These are phyloP conservation scores for Limnodromus scolopaceus DNA, from an alignment of 2,797 vertebrate species.

Conservation along the genomic window DNA sequence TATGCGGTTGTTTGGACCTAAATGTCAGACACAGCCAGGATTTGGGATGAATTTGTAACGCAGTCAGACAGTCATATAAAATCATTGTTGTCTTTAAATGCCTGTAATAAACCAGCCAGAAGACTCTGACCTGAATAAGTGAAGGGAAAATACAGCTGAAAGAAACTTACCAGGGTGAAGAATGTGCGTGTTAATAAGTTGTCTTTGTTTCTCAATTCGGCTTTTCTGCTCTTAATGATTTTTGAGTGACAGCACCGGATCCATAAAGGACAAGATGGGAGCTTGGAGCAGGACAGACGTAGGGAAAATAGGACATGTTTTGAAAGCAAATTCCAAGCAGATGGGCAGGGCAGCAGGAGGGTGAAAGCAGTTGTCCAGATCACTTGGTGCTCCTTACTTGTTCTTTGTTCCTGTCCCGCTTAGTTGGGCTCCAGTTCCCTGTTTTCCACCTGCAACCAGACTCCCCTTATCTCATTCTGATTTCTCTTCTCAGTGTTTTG, in stretches of 20 bases:
- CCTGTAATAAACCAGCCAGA: background rate
- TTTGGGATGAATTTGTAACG: background rate
- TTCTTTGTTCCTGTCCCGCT: background rate
- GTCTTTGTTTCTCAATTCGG: background rate
- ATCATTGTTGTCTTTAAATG: background rate
- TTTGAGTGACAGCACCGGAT: background rate
- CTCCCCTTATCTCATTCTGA: background rate
- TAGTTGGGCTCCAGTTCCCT: background rate
- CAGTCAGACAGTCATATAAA: background rate
- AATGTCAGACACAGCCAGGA: background rate
- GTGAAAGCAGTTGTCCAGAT: background rate
- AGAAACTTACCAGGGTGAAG: background rate
- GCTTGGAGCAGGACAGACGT: background rate
- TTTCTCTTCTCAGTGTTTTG: background rate
- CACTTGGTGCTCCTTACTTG: background rate
- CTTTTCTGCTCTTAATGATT: constrained; percentile 1
- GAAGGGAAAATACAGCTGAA: background rate
- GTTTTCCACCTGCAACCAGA: constrained; percentile 11
- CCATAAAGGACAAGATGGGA: background rate
- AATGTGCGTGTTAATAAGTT: background rate
- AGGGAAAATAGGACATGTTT: constrained; percentile 9
- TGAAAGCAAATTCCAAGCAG: constrained; percentile 34
- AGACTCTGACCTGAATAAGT: background rate
- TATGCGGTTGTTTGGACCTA: background rate
- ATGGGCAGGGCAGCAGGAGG: constrained; percentile 49